A percentile compares a stretch with the other conserved stretches of the same genome.
Conservation (phyloP, 2,888 invertebrate genomes). For the Platyscelio sp. region DNA sequence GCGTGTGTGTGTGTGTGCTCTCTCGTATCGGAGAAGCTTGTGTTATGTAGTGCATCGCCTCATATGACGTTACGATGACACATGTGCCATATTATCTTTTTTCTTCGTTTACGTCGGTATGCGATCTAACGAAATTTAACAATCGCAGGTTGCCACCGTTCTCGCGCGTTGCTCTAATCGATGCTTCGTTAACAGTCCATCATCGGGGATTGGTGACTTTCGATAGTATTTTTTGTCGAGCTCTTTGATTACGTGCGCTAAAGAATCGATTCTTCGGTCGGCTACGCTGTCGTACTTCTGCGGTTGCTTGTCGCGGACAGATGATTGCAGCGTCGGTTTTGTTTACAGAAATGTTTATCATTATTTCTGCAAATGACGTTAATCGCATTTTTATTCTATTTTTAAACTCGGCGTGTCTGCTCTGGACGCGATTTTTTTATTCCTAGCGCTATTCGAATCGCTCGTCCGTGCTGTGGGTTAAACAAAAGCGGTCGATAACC, state of each 20-base stretch:
- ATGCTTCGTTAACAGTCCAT: slow-evolving; percentile 18
- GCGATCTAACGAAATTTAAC: slow-evolving; percentile 59
- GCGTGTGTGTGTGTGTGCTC: too few relatives aligned
- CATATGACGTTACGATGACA: slow-evolving; percentile 66
- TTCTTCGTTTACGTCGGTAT: slow-evolving; percentile 19
- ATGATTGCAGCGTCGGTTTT: background rate
- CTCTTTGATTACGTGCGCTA: too few relatives aligned
- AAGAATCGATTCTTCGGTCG: slow-evolving; percentile 29
- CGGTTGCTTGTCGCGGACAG: background rate
- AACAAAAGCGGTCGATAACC: slow-evolving; percentile 36
- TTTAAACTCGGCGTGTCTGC: slow-evolving; percentile 5
- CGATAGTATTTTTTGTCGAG: background rate
- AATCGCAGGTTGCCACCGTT: slow-evolving; percentile 10
- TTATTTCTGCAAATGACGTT: background rate
- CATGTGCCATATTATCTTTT: slow-evolving; percentile 58
- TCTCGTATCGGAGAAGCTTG: slow-evolving; percentile 62
- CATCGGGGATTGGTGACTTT: slow-evolving; percentile 36
- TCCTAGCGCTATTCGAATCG: background rate
- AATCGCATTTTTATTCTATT: background rate
- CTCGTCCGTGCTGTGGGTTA: background rate
- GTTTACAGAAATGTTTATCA: background rate
- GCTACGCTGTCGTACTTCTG: background rate
- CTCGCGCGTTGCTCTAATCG: slow-evolving; percentile 21
- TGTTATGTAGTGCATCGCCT: slow-evolving; percentile 66
- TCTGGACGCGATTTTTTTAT: slow-evolving; percentile 6